Percentiles rank a stretch among this genome's conserved stretches.
These are phyloP conservation scores for Brachirus orientalis DNA, from an alignment of 2,113 vertebrate species.

Conservation along the genomic window DNA sequence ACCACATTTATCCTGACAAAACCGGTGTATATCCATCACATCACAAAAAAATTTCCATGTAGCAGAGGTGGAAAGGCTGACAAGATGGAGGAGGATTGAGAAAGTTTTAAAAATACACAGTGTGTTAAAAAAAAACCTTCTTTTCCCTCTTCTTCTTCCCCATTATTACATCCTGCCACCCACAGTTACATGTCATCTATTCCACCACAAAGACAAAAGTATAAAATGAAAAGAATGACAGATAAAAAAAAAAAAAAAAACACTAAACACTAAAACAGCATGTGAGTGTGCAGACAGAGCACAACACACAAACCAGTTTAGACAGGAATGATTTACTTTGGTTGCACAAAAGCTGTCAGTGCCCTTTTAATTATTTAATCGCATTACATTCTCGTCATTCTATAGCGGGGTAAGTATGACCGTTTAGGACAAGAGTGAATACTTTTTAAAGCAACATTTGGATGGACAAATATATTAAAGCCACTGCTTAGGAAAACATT, in stretches of 20 bases:
- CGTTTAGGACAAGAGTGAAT: not conserved
- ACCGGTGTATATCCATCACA: constrained; percentile 1
- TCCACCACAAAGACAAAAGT: not conserved
- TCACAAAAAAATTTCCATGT: not conserved
- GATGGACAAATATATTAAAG: not conserved
- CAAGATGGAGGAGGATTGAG: not conserved
- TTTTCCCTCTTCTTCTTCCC: not conserved
- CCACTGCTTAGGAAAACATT: too few species aligned
- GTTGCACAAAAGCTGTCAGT: not conserved
- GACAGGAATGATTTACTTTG: not conserved
- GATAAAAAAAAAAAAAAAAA: too few species aligned
- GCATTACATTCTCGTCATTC: too few species aligned
- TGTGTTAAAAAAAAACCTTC: not conserved
- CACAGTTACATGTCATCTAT: not conserved
- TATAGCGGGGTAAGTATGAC: too few species aligned
- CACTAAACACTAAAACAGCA: too few species aligned
- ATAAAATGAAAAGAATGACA: not conserved
- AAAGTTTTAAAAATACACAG: not conserved
- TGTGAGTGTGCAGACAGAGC: too few species aligned
- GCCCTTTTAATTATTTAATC: not conserved
- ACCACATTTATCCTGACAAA: not conserved
- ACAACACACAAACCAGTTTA: not conserved
- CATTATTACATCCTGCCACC: not conserved
- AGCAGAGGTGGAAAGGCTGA: not conserved
- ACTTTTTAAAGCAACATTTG: not conserved